Conservation (phyloP, 2,113 vertebrate genomes). For the Tylochromis polylepis region DNA sequence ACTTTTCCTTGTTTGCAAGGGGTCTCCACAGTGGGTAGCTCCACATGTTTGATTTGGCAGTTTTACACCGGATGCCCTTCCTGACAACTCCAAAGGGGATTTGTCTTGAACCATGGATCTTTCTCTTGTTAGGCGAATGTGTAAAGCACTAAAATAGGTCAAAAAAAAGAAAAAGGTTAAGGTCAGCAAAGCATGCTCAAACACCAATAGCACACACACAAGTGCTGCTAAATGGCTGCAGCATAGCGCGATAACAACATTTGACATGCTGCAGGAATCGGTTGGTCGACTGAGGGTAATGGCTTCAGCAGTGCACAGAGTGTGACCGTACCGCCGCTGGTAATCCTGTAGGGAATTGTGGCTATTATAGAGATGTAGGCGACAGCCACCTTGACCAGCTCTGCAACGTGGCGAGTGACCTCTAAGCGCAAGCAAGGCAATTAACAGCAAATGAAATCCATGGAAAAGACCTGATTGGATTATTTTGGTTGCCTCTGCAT, state of each 20-base stretch:
- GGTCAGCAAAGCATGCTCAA: neutral
- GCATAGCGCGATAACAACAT: neutral
- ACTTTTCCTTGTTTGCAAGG: neutral
- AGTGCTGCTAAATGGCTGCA: neutral
- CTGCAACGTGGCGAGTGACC: conserved; percentile 31
- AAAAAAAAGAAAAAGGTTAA: neutral
- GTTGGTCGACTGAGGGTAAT: conserved; percentile 18
- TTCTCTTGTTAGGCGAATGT: neutral
- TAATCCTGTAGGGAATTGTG: conserved; percentile 21
- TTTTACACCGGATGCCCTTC: neutral
- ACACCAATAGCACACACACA: neutral
- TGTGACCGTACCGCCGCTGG: neutral
- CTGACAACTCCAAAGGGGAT: neutral
- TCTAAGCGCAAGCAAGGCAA: conserved; percentile 19
- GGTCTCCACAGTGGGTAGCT: neutral
- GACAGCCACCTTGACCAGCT: neutral
- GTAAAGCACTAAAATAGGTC: neutral
- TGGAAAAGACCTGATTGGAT: conserved; percentile 39
- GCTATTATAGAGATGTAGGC: conserved; percentile 32
- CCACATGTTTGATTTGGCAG: neutral
- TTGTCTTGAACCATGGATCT: neutral
- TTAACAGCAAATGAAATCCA: conserved; percentile 49
- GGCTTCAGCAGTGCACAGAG: conserved; percentile 1
- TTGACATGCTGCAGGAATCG: conserved; percentile 3
- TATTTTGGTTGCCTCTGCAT: conserved; percentile 26